Base-by-base conservation (phyloP, 2,888 invertebrate genomes). In the Mythimna loreyi region DNA sequence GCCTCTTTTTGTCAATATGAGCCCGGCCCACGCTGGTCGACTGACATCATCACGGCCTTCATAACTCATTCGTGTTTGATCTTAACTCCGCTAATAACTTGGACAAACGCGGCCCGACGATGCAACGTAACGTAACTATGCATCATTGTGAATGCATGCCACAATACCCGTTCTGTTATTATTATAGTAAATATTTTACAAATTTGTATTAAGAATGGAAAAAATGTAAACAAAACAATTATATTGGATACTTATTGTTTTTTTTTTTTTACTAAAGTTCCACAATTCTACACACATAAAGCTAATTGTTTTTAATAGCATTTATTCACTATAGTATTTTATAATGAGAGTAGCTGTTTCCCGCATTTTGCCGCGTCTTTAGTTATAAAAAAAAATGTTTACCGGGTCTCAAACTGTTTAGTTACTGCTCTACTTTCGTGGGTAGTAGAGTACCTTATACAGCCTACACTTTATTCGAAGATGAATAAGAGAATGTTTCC, bases 31-130 rank as follows among this genome's bases (percentile, higher is more conserved):
- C 85, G 72, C 85, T 78, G 77, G 68, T 75, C 73, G 75, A 30
- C 75, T 85, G 84, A 85, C 84, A 82, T 85, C 84, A 85, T 33
- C 83, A 56, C 60, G 80, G 58, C 84, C 84, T 83, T 85, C 82
- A 68, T 72, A 71, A 72, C 60, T 77, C 77, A 65, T 69, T 74
- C 81, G 60, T 71, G 73, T 78, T 76, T 78, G 72, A 75, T 77
- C 72, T 84, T 62, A 76, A 66, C 67, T 57, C 49, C 63, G 70
- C 55, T 82, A 84, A 83, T 74, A 78, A 65, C 65, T 76, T 80
- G 61, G 52, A 56, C 70, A 77, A 60, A 72, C 69, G 70, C 72
- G 72, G 71, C 30, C 50, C 59, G 16, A 64, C 74, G 69, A 76
- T 76, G 74, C 80, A 82, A 58, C 61, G 65, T 68, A 74, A 80